phyloP scores from a whole-genome alignment of 2,888 invertebrate genomes.

The Camptogramma bilineatum region DNA sequence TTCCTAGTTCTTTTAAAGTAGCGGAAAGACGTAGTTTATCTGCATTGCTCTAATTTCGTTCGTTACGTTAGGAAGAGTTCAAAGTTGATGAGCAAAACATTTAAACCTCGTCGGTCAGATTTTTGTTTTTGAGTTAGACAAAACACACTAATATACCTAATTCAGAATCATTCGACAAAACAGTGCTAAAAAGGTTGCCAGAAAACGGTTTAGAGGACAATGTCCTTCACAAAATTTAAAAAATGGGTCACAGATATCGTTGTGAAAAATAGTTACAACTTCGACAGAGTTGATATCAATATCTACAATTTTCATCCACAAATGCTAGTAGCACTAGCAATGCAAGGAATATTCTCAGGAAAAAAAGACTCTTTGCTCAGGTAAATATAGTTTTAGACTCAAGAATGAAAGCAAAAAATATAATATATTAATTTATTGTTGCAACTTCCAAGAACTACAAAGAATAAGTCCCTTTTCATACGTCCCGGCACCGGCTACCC shows the following conservation, averaged over 20 bases:
- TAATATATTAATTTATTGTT: no score
- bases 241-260: slow-evolving; percentile 50
- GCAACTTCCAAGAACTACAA: no score
- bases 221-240: slow-evolving; percentile 15
- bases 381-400: slow-evolving; percentile 42
- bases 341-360: slow-evolving; percentile 64
- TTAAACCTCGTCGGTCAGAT: not conserved
- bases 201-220: slow-evolving; percentile 6
- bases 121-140: no score
- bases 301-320: slow-evolving; percentile 68
- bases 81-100: not conserved
- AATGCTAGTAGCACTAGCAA: slow-evolving; percentile 52
- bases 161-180: no score
- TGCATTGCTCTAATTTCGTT: not conserved
- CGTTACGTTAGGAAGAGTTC: not conserved
- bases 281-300: slow-evolving; percentile 51
- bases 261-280: slow-evolving; percentile 55
- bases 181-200: not conserved
- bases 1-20: not conserved
- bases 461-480: no score
- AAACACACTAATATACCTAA: no score
- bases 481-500: no score
- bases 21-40: slow-evolving; percentile 6
- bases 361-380: slow-evolving; percentile 57
- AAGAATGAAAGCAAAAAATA: no score